Conservation (phyloP, 2,888 invertebrate genomes). For the Euproctis similis region DNA sequence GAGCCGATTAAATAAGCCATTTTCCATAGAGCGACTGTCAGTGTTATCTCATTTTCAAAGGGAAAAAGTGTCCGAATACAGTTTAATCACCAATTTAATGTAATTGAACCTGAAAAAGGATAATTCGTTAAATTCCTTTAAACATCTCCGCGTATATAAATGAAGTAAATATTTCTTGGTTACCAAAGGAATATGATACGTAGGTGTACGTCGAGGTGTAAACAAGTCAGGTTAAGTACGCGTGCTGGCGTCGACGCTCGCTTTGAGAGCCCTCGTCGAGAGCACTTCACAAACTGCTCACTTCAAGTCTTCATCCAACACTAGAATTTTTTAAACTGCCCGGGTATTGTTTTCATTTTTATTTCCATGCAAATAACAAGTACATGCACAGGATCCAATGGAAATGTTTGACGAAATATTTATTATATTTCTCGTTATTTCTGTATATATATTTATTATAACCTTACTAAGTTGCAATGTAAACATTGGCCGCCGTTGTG, state of each 20-base stretch:
- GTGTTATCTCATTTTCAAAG: too few relatives aligned
- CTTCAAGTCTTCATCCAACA: conserved; percentile 46
- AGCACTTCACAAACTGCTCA: conserved; percentile 59
- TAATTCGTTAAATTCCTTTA: too few relatives aligned
- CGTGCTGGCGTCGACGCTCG: conserved; percentile 44
- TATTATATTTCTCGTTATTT: conserved; percentile 30
- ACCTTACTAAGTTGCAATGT: conserved; percentile 52
- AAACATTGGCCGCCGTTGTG: conserved; percentile 43
- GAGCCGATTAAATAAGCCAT: too few relatives aligned
- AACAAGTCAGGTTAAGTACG: conserved; percentile 48
- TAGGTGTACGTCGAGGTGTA: conserved; percentile 44
- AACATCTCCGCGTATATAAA: too few relatives aligned
- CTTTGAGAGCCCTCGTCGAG: conserved; percentile 47
- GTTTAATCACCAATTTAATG: too few relatives aligned
- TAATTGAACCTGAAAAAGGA: too few relatives aligned
- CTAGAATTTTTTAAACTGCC: conserved; percentile 46
- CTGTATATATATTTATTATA: conserved; percentile 34
- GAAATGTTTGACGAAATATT: conserved; percentile 26
- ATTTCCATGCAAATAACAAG: conserved; percentile 26
- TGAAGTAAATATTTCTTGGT: conserved; percentile 18
- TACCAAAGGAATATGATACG: conserved; percentile 26
- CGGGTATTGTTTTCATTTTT: conserved; percentile 40
- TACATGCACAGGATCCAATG: conserved; percentile 22
- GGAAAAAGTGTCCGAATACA: too few relatives aligned
- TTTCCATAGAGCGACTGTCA: too few relatives aligned